phyloP scores from a whole-genome alignment of 2,113 vertebrate species.

The Equus przewalskii region DNA sequence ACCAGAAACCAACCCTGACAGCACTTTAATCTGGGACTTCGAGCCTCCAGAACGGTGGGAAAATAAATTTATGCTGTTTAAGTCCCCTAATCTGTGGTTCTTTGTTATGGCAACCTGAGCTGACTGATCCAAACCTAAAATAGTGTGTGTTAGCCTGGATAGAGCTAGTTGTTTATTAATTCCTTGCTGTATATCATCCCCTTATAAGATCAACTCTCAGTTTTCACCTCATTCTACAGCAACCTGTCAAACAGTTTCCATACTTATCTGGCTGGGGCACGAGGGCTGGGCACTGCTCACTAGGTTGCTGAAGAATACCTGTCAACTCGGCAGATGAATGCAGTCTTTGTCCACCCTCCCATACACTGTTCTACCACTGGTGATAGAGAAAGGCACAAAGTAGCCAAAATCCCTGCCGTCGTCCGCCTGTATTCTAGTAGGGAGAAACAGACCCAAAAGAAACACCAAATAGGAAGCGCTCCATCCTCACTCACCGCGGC shows the following conservation, averaged over 20 bases:
- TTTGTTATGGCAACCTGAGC: background rate
- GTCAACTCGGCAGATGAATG: background rate
- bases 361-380: background rate
- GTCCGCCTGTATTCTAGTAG: background rate
- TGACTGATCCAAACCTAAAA: background rate
- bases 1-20: too few relatives aligned
- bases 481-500: background rate
- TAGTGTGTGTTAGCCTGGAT: background rate
- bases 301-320: background rate
- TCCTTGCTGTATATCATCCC: background rate
- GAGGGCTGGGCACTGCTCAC: background rate
- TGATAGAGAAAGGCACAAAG: background rate
- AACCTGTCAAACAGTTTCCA: background rate
- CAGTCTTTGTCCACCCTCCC: background rate
- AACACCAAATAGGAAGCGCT: background rate
- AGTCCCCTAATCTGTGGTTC: background rate
- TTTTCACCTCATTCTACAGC: background rate
- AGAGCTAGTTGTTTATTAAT: background rate
- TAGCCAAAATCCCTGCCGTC: background rate
- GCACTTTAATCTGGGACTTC: too few relatives aligned
- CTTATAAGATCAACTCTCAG: background rate
- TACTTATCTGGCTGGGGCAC: background rate
- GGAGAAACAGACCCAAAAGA: background rate
- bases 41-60: too few relatives aligned
- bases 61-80: too few relatives aligned